Evolutionary conservation across 2,888 invertebrate species (phyloP).

Genomic region (Agrochola circellaris): DNA sequence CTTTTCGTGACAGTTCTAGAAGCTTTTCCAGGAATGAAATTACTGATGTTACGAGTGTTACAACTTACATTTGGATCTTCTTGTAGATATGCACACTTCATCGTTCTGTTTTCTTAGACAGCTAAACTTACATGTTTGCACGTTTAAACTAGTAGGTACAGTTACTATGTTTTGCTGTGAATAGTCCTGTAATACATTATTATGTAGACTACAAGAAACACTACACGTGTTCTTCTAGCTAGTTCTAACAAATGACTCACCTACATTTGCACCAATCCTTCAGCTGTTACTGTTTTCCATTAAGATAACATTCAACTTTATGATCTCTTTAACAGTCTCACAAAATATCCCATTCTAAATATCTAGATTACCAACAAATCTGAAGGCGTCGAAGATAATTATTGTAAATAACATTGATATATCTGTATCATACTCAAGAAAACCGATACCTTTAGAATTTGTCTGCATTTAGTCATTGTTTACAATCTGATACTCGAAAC

Average conservation of each 20-base stretch:
- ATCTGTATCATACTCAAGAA: slow-evolving; percentile 48
- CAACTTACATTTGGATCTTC: neutral
- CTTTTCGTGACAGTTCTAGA: neutral
- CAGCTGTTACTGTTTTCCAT: slow-evolving; percentile 60
- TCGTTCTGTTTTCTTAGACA: neutral
- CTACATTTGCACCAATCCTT: slow-evolving; percentile 49
- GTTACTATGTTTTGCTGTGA: neutral
- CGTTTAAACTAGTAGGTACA: neutral
- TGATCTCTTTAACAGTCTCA: slow-evolving; percentile 58
- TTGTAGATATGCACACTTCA: neutral
- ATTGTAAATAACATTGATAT: slow-evolving; percentile 59
- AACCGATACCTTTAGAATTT: slow-evolving; percentile 54
- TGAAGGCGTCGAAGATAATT: slow-evolving; percentile 54
- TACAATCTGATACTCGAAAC: slow-evolving; percentile 54
- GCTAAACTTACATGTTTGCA: neutral
- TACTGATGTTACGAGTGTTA: neutral
- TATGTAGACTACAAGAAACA: slow-evolving; percentile 6
- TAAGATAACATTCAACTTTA: slow-evolving; percentile 63
- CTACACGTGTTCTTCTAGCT: slow-evolving; percentile 30
- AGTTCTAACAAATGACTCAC: slow-evolving; percentile 54
- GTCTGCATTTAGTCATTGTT: slow-evolving; percentile 61
- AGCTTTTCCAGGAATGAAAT: neutral
- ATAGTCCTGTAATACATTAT: neutral
- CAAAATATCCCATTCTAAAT: slow-evolving; percentile 61
- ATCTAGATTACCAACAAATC: slow-evolving; percentile 64